Conservation (phyloP, 2,797 vertebrate genomes). For the Hydrophis major region DNA sequence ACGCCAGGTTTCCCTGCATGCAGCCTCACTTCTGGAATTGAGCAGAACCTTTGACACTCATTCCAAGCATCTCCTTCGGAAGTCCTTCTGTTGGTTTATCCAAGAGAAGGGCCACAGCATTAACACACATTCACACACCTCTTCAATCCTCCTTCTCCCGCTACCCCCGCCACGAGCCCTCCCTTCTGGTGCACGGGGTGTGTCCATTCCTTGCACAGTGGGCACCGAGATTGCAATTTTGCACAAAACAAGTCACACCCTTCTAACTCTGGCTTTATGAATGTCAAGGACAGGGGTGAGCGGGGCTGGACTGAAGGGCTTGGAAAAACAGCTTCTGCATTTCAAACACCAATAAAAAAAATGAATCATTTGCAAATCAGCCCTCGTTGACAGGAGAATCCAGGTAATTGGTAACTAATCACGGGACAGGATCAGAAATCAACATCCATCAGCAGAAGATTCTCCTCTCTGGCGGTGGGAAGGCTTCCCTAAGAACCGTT, state of each 20-base stretch:
- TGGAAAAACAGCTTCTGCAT: background rate
- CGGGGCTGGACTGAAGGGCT: background rate
- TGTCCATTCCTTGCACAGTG: background rate
- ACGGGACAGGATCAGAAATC: background rate
- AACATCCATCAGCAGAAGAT: background rate
- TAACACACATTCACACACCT: background rate
- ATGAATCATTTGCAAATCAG: background rate
- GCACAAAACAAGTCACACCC: background rate
- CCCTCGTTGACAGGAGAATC: background rate
- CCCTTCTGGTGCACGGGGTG: background rate
- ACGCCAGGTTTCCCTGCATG: background rate
- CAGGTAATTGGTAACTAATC: background rate
- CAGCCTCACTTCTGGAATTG: background rate
- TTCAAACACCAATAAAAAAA: background rate
- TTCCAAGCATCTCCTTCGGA: background rate
- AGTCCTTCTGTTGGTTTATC: background rate
- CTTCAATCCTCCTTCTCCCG: background rate
- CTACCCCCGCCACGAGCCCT: too few relatives aligned
- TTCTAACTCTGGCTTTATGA: background rate
- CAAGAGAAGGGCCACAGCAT: background rate
- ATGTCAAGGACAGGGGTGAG: background rate
- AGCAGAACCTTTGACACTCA: background rate
- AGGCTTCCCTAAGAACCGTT: background rate
- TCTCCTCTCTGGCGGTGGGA: rapidly evolving
- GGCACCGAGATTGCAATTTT: background rate